These are phyloP conservation scores for Simalia tracyae DNA, from an alignment of 2,797 vertebrate genomes.

Conservation along the genomic window DNA sequence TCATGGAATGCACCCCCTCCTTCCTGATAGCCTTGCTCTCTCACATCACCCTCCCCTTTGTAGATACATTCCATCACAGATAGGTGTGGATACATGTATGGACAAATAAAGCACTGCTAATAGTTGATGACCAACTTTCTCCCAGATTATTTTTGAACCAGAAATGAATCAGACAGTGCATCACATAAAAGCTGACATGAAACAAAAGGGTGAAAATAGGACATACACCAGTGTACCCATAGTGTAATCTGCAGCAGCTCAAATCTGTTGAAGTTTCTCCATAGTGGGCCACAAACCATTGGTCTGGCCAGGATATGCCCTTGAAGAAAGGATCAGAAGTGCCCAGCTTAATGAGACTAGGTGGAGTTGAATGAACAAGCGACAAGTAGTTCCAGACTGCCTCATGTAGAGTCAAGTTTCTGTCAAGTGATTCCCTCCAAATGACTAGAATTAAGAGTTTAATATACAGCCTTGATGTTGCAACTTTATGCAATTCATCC, in stretches of 20 bases:
- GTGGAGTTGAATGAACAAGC: not conserved
- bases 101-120: too few relatives aligned
- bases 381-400: not conserved
- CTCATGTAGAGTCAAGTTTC: not conserved
- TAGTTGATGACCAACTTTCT: too few relatives aligned
- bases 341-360: not conserved
- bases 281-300: not conserved
- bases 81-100: too few relatives aligned
- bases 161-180: too few relatives aligned
- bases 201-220: not conserved
- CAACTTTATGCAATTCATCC: too few relatives aligned
- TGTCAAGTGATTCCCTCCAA: not conserved
- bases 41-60: too few relatives aligned
- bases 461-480: too few relatives aligned
- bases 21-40: too few relatives aligned
- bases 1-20: too few relatives aligned
- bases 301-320: not conserved
- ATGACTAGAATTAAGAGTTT: not conserved
- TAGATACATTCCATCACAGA: too few relatives aligned
- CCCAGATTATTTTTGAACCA: too few relatives aligned
- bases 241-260: not conserved
- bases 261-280: not conserved
- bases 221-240: not conserved
- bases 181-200: too few relatives aligned
- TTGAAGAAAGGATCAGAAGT: not conserved